A percentile compares a stretch with the other conserved stretches of the same genome.
Conservation (phyloP, 2,113 vertebrate species). For the Coreoperca whiteheadi region DNA sequence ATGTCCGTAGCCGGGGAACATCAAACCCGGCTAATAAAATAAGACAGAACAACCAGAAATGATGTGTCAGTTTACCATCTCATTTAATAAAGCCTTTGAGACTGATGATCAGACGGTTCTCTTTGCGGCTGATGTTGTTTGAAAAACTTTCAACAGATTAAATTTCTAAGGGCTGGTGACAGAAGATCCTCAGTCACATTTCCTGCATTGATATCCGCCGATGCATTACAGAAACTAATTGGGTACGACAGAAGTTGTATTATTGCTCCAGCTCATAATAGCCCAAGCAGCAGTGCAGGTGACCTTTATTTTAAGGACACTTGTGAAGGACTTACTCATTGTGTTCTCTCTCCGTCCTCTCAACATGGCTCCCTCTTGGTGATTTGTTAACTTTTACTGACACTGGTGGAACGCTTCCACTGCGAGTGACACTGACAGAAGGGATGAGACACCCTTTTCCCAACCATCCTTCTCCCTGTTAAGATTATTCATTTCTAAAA, state of each 20-base stretch:
- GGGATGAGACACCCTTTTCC: constrained; percentile 46
- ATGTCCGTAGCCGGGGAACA: background rate
- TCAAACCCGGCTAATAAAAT: constrained; percentile 14
- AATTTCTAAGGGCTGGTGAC: constrained; percentile 15
- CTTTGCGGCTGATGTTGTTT: constrained; percentile 3
- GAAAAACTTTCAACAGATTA: constrained; percentile 4
- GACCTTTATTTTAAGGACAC: constrained; percentile 30
- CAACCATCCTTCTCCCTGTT: constrained; percentile 30
- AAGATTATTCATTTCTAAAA: constrained; percentile 50
- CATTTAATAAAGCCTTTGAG: constrained; percentile 24
- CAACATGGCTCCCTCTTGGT: background rate
- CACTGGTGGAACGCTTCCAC: background rate
- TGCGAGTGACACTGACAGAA: constrained; percentile 36
- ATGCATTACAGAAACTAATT: constrained; percentile 19
- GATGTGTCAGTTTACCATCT: constrained; percentile 17
- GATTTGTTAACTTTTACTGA: constrained; percentile 34
- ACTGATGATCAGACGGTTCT: constrained; percentile 13
- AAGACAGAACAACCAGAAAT: constrained; percentile 22
- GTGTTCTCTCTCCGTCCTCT: background rate
- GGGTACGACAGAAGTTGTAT: background rate
- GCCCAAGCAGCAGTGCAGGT: background rate
- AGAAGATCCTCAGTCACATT: constrained; percentile 23
- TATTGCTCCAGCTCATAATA: constrained; percentile 2
- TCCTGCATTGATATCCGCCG: constrained; percentile 2
- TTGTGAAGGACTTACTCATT: constrained; percentile 2